Base-by-base conservation (phyloP, 2,113 vertebrate species). In the Psophia crepitans region DNA sequence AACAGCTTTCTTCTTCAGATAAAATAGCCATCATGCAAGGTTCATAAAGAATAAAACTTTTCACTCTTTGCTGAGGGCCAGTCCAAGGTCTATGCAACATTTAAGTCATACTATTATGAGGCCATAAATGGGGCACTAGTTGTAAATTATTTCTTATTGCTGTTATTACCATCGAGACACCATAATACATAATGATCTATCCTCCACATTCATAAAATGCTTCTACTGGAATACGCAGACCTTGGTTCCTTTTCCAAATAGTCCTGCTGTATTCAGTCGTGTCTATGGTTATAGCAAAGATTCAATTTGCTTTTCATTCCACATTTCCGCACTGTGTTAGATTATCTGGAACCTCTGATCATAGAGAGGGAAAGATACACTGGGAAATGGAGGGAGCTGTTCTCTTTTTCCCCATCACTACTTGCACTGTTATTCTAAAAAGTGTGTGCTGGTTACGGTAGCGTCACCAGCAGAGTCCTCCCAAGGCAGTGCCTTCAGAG, bases 61-160 rank as follows among this genome's bases (percentile, higher is more conserved):
- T 76, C 23, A 12, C 11, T 88, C 74, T 78, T 77, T 1, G 10
- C 23, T 83, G 78, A 96, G 82, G 79, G 71, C 93, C 60, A 83
- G 69, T 75, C 82, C 92, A 95, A 94, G 95, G 90, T 89, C 95
- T 93, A 1, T 92, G 76, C 70, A 74, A 65, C 70, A 85, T 95
- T 96, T 91, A 89, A 94, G 81, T 77, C 46, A 13, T 33, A 8
- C 49, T 83, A 9, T 80, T 75, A 93, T 6, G 63, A 88, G 79
- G 54, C 81, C 66, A 76, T 96, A 95, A 92, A 87, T 0, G 6
- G 80, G 74, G 30, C 44, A 75, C 13, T 68, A 27, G 81, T 26
- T 61, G 48, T 96, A 92, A 97, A 94, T 96, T 92, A 93, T 84
- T 87, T 88, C 90, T 84, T 92, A 90, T 68, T 92, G 61, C 83